These are phyloP conservation scores for Catocala fraxini DNA, from an alignment of 2,888 invertebrate species.

Conservation along the genomic window DNA sequence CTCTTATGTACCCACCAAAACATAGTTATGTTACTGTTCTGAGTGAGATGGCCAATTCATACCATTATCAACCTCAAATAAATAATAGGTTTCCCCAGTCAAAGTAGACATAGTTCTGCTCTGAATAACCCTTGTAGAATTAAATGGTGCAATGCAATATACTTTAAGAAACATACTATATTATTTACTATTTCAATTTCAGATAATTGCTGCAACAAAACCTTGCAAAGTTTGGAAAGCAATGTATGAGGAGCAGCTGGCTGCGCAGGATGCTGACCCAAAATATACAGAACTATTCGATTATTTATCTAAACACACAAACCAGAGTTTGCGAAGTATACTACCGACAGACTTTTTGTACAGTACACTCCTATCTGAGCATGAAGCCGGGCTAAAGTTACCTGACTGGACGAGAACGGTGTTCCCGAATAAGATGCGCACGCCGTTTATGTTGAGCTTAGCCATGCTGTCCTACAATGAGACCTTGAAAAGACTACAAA, in stretches of 20 bases:
- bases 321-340: conserved; percentile 84
- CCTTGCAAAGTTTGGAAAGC: conserved; percentile 71
- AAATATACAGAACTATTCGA: conserved; percentile 89
- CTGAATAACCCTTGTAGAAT: too few species aligned
- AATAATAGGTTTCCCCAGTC: too few species aligned
- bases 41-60: too few species aligned
- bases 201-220: conserved; percentile 80
- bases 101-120: too few species aligned
- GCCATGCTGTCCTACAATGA: conserved; percentile 91
- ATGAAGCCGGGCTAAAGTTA: conserved; percentile 89
- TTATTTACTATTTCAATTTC: conserved; percentile 34
- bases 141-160: too few species aligned
- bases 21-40: too few species aligned
- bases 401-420: conserved; percentile 92
- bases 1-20: too few species aligned
- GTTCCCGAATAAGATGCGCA: conserved; percentile 90
- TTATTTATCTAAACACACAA: conserved; percentile 86
- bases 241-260: conserved; percentile 82
- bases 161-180: background rate
- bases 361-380: conserved; percentile 89
- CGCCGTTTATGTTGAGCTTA: conserved; percentile 90
- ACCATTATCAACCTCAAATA: too few species aligned
- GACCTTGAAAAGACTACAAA: conserved; percentile 90
- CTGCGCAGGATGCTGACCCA: conserved; percentile 82
- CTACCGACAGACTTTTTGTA: conserved; percentile 91